A percentile compares a stretch with the other conserved stretches of the same genome.
phyloP scores from a whole-genome alignment of 2,113 vertebrate genomes.

The Struthio camelus region DNA sequence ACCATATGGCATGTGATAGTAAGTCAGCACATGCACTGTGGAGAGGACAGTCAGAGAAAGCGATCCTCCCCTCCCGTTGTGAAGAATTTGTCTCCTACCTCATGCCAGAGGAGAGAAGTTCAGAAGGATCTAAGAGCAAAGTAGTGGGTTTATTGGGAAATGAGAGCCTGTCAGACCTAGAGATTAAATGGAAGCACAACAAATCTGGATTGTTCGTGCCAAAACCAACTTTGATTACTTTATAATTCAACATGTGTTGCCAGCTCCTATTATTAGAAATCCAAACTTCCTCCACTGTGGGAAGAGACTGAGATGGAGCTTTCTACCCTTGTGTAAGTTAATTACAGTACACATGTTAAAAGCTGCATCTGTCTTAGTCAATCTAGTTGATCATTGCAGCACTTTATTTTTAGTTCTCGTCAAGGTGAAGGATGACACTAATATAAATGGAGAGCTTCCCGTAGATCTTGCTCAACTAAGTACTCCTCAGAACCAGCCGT shows the following conservation, averaged over 20 bases:
- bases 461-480: not conserved
- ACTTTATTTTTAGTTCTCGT: constrained; percentile 69
- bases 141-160: not conserved
- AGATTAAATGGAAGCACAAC: constrained; percentile 42
- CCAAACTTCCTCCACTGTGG: constrained; percentile 60
- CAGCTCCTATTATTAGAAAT: constrained; percentile 71
- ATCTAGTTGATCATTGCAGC: constrained; percentile 65
- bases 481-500: not conserved
- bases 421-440: constrained; percentile 62
- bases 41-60: not conserved
- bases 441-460: constrained; percentile 39
- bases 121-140: not conserved
- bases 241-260: constrained; percentile 69
- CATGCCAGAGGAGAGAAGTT: not conserved
- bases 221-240: constrained; percentile 65
- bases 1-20: not conserved
- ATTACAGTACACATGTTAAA: constrained; percentile 73
- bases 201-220: constrained; percentile 58
- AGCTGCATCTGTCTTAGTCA: constrained; percentile 73
- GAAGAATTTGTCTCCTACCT: not conserved
- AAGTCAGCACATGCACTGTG: not conserved
- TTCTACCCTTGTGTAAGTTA: constrained; percentile 60
- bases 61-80: not conserved
- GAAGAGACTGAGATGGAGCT: constrained; percentile 58
- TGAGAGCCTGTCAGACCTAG: not conserved